Evolutionary conservation across 2,113 vertebrate genomes (phyloP).

Genomic region (Rhinolophus ferrumequinum): DNA sequence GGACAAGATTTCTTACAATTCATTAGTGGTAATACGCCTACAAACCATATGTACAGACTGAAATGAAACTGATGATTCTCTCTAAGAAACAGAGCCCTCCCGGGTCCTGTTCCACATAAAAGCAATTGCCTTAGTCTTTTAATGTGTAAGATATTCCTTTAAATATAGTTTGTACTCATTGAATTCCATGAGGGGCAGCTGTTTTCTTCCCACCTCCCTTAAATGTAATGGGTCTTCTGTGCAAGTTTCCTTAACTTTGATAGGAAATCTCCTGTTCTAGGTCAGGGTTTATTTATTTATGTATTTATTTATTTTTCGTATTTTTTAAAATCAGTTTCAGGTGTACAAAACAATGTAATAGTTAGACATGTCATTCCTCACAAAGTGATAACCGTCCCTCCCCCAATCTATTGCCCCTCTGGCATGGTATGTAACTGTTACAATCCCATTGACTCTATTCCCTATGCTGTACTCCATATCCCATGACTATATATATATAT

Average conservation of each 20-base stretch:
- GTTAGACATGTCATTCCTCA: no score
- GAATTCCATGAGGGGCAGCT: background rate
- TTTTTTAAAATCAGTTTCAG: no score
- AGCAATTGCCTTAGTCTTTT: conserved; percentile 24
- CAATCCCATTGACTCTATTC: no score
- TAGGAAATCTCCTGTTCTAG: background rate
- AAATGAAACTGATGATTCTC: conserved; percentile 44
- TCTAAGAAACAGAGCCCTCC: background rate
- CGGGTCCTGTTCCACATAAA: conserved; percentile 25
- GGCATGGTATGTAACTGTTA: no score
- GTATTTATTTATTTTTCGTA: no score
- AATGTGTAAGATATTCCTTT: conserved; percentile 6
- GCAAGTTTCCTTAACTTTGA: background rate
- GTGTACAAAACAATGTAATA: no score
- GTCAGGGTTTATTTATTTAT: background rate
- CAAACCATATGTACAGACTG: conserved; percentile 28
- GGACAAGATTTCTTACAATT: conserved; percentile 40
- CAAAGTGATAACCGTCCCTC: no score
- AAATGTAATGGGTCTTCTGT: background rate
- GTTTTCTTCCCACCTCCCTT: background rate
- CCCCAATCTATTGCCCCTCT: no score
- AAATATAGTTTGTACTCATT: background rate
- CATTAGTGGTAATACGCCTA: conserved; percentile 4
- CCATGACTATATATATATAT: no score
- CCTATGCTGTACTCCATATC: no score